These are phyloP conservation scores for Chauna torquata DNA, from an alignment of 2,113 vertebrate species.

Conservation along the genomic window DNA sequence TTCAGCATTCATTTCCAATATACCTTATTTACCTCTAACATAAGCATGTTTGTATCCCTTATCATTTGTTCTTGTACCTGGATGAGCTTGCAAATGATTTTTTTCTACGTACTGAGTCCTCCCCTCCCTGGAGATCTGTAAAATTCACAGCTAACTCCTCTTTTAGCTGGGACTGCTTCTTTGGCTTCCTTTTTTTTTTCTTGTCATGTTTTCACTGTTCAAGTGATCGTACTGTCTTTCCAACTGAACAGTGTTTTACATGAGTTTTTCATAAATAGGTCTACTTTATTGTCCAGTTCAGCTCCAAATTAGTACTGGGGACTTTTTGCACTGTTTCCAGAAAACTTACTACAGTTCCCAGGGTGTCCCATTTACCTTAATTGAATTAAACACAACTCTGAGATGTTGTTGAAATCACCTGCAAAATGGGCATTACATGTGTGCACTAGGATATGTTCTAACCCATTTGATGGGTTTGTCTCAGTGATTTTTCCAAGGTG, in stretches of 20 bases:
- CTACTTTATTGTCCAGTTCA: not conserved
- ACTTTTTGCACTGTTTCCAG: not conserved
- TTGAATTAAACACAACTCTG: not conserved
- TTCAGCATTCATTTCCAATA: slow-evolving; percentile 19
- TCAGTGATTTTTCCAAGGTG: not conserved
- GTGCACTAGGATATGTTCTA: rapidly evolving
- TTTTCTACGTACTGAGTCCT: not conserved
- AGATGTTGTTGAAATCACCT: not conserved
- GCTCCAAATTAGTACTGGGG: not conserved
- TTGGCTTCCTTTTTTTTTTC: not conserved
- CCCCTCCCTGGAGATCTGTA: not conserved
- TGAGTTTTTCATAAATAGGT: not conserved
- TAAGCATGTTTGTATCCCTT: not conserved
- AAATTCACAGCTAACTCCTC: not conserved
- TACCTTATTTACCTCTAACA: slow-evolving; percentile 12
- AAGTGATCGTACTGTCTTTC: not conserved
- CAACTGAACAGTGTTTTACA: not conserved
- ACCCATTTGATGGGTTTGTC: not conserved
- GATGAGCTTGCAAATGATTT: not conserved
- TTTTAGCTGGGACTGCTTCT: not conserved
- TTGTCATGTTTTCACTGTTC: not conserved
- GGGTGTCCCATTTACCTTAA: not conserved
- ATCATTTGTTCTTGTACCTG: not conserved
- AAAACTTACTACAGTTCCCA: not conserved
- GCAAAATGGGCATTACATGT: not conserved